Conservation (phyloP, 2,888 invertebrate species). For the Drosophila maculinotata region DNA sequence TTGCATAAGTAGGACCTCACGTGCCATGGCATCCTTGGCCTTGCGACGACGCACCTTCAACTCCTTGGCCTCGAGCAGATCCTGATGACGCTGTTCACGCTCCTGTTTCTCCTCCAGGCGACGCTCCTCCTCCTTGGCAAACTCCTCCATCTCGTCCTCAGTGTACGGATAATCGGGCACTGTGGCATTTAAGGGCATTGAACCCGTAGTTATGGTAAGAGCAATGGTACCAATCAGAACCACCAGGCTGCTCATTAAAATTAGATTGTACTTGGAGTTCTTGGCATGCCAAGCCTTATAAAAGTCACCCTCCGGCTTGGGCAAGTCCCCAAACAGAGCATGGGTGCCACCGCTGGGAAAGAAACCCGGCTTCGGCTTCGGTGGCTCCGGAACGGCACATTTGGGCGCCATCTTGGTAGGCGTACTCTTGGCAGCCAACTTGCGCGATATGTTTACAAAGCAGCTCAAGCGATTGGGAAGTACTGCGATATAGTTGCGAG, state of each 20-base stretch:
- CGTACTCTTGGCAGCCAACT: constrained; percentile 26
- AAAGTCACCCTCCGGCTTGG: constrained; percentile 60
- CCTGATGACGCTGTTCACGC: constrained; percentile 45
- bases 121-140: constrained; percentile 55
- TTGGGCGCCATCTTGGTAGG: constrained; percentile 18
- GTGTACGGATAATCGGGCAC: constrained; percentile 67
- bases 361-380: constrained; percentile 34
- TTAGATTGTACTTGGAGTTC: constrained; percentile 59
- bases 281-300: constrained; percentile 48
- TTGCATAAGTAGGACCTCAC: constrained; percentile 67
- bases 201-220: neutral
- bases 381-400: constrained; percentile 6
- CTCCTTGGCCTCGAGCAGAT: constrained; percentile 47
- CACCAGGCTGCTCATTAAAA: constrained; percentile 43
- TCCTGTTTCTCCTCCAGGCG: constrained; percentile 45
- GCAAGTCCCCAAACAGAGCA: constrained; percentile 58
- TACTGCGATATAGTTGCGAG: constrained; percentile 17
- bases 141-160: constrained; percentile 62
- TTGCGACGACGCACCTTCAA: constrained; percentile 57
- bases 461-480: constrained; percentile 14
- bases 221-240: constrained; percentile 44
- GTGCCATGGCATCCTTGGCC: constrained; percentile 60
- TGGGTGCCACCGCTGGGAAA: constrained; percentile 65
- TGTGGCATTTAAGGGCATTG: constrained; percentile 5
- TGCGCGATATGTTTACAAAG: constrained; percentile 25